Conservation (phyloP, 2,888 invertebrate genomes). For the Lasioglossum vierecki region DNA sequence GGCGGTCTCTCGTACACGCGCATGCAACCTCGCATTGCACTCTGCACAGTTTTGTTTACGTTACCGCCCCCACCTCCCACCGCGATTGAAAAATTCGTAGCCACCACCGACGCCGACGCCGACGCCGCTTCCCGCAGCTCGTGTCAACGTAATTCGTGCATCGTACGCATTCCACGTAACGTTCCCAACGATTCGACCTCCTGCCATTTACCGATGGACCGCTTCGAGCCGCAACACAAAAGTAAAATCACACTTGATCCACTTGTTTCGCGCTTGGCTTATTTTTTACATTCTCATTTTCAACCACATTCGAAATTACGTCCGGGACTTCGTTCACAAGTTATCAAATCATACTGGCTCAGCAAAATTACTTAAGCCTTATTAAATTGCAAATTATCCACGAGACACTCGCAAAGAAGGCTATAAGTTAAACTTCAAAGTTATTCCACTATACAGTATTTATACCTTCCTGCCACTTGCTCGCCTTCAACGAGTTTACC, state of each 20-base stretch:
- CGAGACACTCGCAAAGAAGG: neutral
- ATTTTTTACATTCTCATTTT: neutral
- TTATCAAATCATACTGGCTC: neutral
- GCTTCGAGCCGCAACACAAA: neutral
- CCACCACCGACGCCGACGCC: neutral
- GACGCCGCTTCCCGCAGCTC: neutral
- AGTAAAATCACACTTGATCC: neutral
- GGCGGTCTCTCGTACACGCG: conserved; percentile 37
- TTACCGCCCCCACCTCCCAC: conserved; percentile 31
- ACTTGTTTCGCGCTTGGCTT: neutral
- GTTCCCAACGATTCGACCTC: conserved; percentile 3
- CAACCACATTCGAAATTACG: neutral
- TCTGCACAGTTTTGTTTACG: conserved; percentile 57
- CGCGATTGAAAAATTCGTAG: conserved; percentile 58
- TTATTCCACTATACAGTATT: neutral
- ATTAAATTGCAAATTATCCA: neutral
- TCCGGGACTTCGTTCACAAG: neutral
- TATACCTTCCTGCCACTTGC: neutral
- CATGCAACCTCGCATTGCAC: conserved; percentile 38
- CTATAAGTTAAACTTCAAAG: neutral
- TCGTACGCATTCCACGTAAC: conserved; percentile 28
- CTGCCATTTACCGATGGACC: neutral
- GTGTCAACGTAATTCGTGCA: conserved; percentile 53
- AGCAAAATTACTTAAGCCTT: neutral
- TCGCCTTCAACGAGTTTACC: neutral